Evolutionary conservation across 2,888 invertebrate species (phyloP).

Genomic region (Boloria euphrosyne): DNA sequence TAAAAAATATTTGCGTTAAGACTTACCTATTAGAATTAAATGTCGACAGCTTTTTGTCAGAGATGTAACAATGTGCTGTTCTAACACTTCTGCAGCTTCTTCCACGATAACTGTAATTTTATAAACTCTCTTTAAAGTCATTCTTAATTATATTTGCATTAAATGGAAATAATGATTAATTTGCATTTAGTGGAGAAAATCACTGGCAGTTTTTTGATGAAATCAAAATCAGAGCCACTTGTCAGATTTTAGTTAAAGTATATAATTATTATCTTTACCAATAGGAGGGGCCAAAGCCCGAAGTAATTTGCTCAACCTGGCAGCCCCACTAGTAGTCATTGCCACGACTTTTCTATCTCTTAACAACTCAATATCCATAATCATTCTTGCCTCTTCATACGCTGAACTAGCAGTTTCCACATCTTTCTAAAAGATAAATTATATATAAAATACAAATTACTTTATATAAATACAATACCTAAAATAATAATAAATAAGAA

Average conservation of each 20-base stretch:
- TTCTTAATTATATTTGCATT: background rate
- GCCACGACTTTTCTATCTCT: slow-evolving; percentile 83
- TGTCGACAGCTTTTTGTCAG: slow-evolving; percentile 88
- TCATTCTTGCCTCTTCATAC: slow-evolving; percentile 77
- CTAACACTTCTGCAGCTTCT: slow-evolving; percentile 94
- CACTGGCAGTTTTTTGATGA: no score
- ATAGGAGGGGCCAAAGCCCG: slow-evolving; percentile 84
- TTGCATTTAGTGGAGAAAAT: no score
- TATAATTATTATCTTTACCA: slow-evolving; percentile 58
- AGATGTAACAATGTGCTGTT: slow-evolving; percentile 90
- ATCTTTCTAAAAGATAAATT: slow-evolving; percentile 44
- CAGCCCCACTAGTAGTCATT: slow-evolving; percentile 91
- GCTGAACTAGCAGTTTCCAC: slow-evolving; percentile 44
- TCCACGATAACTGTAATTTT: slow-evolving; percentile 86
- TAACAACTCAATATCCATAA: slow-evolving; percentile 80
- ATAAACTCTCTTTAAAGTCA: background rate
- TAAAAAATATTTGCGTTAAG: slow-evolving; percentile 2
- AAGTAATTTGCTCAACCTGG: slow-evolving; percentile 84
- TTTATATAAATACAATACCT: background rate
- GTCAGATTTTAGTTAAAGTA: no score
- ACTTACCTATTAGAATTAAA: slow-evolving; percentile 89
- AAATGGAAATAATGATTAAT: background rate
- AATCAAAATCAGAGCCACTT: no score
- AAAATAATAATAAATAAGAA: slow-evolving; percentile 21
- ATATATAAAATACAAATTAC: background rate